phyloP scores from a whole-genome alignment of 2,113 vertebrate genomes.

The Podarcis cretensis region DNA sequence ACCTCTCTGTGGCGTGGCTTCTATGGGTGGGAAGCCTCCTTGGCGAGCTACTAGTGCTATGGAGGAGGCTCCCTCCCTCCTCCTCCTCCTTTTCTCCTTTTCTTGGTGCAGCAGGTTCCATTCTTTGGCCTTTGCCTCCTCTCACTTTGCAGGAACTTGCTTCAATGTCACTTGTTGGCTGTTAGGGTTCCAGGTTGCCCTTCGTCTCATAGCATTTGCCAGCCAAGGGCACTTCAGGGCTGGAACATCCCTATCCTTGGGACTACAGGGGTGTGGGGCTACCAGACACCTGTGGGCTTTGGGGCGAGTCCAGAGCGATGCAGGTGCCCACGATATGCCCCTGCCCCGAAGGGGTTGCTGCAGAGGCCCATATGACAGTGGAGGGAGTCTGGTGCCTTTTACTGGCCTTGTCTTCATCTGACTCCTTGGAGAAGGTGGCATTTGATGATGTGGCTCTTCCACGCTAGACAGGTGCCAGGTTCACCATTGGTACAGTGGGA shows the following conservation, averaged over 20 bases:
- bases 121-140: too few species aligned
- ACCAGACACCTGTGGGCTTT: neutral
- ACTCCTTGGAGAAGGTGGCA: neutral
- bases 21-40: neutral
- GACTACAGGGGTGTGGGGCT: neutral
- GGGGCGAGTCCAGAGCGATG: too few species aligned
- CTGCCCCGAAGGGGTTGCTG: neutral
- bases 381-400: neutral
- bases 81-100: neutral
- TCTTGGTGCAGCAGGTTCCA: neutral
- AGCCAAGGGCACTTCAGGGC: neutral
- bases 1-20: neutral
- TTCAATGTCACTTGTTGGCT: neutral
- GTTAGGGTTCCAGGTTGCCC: neutral
- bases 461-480: too few species aligned
- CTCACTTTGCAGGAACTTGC: too few species aligned
- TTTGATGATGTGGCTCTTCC: too few species aligned
- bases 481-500: rapidly evolving
- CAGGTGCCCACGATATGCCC: neutral
- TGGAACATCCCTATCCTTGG: neutral
- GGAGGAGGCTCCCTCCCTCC: too few species aligned
- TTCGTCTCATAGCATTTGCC: neutral
- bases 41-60: neutral
- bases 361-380: neutral
- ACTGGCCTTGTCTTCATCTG: neutral